Evolutionary conservation across 1,140 invertebrate genomes (phyloP), one percentile per base, ranked within the genome.

Genomic region (Conus betulinus): DNA sequence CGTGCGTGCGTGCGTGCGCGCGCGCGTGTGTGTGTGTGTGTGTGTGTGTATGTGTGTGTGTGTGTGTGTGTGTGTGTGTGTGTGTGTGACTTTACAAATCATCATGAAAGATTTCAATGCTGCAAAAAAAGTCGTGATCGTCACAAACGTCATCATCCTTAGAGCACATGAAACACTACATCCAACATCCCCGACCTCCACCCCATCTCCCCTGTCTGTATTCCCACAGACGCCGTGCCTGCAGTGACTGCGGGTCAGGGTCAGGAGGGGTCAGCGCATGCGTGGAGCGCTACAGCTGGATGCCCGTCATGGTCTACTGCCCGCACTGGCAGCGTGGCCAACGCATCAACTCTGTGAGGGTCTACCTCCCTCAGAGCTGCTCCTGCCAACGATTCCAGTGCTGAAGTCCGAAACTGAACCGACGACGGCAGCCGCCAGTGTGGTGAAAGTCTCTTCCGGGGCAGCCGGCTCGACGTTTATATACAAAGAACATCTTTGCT

Each of bases 291-390:
- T 83, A 83, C 81, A 55, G 52, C 51, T 83, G 81, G 81, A 52
- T 83, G 20, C 1, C 20, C 52, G 81, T 83, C 51, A 83, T 83
- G 52, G 52, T 83, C 81, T 83, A 83, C 81, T 83, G 81, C 52
- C 81, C 81, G 0, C 81, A 83, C 81, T 83, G 81, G 81, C 81
- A 83, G 52, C 81, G 81, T 17, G n/a, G 52, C 52, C 13, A 55
- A 13, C 81, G 81, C 81, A n/a, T 83, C 52, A 17, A 55, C 8
- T 6, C 7, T 52, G 55, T 83, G 20, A 53, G 52, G 17, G 39
- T 83, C 51, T 55, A 83, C 81, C 52, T 83, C 51, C 81, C 81
- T 17, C 81, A 83, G 81, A 51, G 81, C 81, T 83, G 81, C 52
- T 52, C 81, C 13, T 83, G 81, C 81, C 53, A 83, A 1, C 81